Base-by-base conservation (phyloP, 1,140 invertebrate species). In the Bombus picipes region DNA sequence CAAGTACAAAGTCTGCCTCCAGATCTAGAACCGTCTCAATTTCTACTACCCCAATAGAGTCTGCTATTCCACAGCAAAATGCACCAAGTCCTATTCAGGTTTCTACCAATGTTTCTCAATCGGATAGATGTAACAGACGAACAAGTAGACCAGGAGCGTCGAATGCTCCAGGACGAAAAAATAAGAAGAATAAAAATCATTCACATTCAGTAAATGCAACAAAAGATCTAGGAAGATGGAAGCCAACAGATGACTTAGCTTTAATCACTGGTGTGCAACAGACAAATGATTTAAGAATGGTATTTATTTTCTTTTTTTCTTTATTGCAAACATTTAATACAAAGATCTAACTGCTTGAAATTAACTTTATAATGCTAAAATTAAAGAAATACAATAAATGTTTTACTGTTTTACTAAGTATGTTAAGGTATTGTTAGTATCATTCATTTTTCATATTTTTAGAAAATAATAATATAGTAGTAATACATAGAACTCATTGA, bases 191-290 rank as follows among this genome's bases (percentile, higher is more conserved):
- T 71, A 95, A 95, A 91, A 94, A 94, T 91, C 94, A 95, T 86
- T 87, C 94, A 4, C 94, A 95, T 90, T 95, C 95, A 0, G 81
- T 95, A 0, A 95, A 95, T 75, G 93, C 95, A 18, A 97, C 97
- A 28, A 97, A 98, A 96, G 98, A 99, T 96, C 95, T 99, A 22
- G 98, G 98, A 0, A 96, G 98, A 87, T 99, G 99, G 99, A 99
- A 99, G 94, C 98, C 99, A 28, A 98, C 98, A 53, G 99, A 99
- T 96, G 99, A 99, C 95, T 95, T 99, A 13, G 97, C 98, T 5
- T 95, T 99, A 2, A 98, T 99, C 85, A 97, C 98, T 90, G 98
- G 98, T 87, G 98, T 99, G 18, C 97, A 98, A 92, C 99, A 99
- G 95, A 98, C 98, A 94, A 95, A 94, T 88, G 92, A 94, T 79